A percentile compares a stretch with the other conserved stretches of the same genome.
These are phyloP conservation scores for Trichonephila inaurata DNA, from an alignment of 1,140 invertebrate genomes.

Conservation along the genomic window DNA sequence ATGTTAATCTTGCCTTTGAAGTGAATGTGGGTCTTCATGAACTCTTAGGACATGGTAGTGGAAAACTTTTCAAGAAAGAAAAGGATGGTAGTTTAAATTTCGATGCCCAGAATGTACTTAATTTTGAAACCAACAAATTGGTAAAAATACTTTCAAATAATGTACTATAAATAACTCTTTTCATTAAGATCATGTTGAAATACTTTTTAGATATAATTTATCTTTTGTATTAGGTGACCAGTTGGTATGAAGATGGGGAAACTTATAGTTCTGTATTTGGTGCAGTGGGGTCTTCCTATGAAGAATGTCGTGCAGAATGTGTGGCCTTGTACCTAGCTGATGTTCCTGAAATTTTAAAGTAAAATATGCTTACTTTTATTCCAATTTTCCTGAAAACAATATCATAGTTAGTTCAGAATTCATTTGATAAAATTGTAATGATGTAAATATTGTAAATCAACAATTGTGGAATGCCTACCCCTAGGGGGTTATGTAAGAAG, in stretches of 20 bases:
- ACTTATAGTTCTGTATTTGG: constrained; percentile 96
- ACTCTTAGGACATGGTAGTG: constrained; percentile 96
- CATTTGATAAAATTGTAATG: no score
- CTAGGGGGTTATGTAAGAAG: no score
- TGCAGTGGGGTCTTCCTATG: constrained; percentile 91
- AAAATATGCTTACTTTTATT: constrained; percentile 35
- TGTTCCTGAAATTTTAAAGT: constrained; percentile 89
- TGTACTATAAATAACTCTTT: not conserved
- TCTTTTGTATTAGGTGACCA: constrained; percentile 82
- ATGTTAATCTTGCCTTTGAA: constrained; percentile 84
- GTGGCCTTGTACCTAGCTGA: constrained; percentile 93
- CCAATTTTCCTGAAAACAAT: not conserved
- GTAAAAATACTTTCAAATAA: constrained; percentile 78
- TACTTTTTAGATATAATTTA: not conserved
- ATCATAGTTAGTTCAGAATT: no score
- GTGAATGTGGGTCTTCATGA: constrained; percentile 97
- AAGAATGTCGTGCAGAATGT: constrained; percentile 97
- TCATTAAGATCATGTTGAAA: not conserved
- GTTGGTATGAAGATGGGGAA: constrained; percentile 90
- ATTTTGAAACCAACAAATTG: constrained; percentile 87
- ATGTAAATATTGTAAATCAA: no score
- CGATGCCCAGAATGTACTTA: constrained; percentile 87
- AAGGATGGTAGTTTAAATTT: constrained; percentile 91
- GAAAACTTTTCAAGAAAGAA: constrained; percentile 91
- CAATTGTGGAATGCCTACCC: no score